A percentile compares a stretch with the other conserved stretches of the same genome.
These are phyloP conservation scores for Choloepus didactylus DNA, from an alignment of 2,797 vertebrate genomes.

Conservation along the genomic window DNA sequence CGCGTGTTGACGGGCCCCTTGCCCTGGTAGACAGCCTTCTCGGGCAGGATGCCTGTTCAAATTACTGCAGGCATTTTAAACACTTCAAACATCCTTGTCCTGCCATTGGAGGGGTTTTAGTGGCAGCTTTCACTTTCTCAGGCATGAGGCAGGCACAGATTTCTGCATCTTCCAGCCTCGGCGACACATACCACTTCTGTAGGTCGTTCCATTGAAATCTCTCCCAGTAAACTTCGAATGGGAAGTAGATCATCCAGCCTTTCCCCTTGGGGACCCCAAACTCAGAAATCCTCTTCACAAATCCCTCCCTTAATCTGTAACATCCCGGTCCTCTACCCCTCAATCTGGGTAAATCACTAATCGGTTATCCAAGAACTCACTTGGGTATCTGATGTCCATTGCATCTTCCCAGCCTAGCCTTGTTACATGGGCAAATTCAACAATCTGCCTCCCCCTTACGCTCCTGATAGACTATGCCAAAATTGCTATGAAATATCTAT, in stretches of 20 bases:
- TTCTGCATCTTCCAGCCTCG: background rate
- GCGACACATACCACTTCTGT: background rate
- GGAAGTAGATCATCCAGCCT: background rate
- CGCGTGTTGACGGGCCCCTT: background rate
- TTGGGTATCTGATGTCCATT: background rate
- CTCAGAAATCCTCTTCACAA: conserved; percentile 39
- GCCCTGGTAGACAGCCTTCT: background rate
- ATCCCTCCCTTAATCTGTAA: background rate
- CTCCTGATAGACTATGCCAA: background rate
- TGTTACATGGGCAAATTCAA: background rate
- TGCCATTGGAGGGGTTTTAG: background rate
- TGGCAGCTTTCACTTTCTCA: background rate
- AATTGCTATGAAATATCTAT: background rate
- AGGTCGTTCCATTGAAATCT: background rate
- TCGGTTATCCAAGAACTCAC: conserved; percentile 5
- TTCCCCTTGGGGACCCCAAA: background rate
- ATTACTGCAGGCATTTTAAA: background rate
- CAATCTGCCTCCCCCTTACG: background rate
- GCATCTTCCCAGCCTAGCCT: background rate
- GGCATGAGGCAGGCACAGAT: background rate
- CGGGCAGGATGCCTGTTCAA: background rate
- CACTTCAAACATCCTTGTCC: background rate
- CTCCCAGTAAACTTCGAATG: background rate
- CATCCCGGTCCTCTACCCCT: background rate
- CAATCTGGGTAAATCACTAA: conserved; percentile 4